Base-by-base conservation (phyloP, 1,140 invertebrate genomes). In the Polypedilum vanderplanki region DNA sequence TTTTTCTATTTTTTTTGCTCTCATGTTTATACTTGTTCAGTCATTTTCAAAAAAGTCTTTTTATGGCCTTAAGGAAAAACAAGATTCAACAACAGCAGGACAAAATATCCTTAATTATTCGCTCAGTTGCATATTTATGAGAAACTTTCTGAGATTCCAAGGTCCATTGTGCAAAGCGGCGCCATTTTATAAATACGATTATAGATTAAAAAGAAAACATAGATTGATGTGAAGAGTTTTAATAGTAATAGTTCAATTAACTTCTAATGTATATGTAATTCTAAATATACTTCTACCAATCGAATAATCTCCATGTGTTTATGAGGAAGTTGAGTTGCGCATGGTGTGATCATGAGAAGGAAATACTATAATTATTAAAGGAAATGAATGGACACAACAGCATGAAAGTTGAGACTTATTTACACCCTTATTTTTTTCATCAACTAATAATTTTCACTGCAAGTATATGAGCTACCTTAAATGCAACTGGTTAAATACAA, bases 301-400 rank as follows among this genome's bases (percentile, higher is more conserved):
- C 24, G 24, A 33, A 33, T 33, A 33, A 33, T 33, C n/a, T n/a
- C 24, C 24, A 33, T 33, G 24, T 33, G 24, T 33, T 33, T 33
- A 33, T 33, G 24, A 33, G 24, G 24, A 33, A 33, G 24, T 33
- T 33, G 24, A 33, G 24, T 33, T 33, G 24, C 24, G 24, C 24
- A 33, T 33, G 24, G 24, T 33, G 46, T 17, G 46, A 57, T 57
- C n/a, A 17, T 17, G 46, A 18, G 17, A 70, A 70, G 65, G 65
- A 70, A 70, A 70, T 70, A 70, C 65, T 22, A 20, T 70, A 70
- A 70, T 70, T 70, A 70, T 20, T 70, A 18, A 18, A 18, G 65
- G 65, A 70, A 70, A 70, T 70, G 18, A 70, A 70, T 70, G 65
- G 65, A 70, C 65, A 70, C 20, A 22, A 22, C 46, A 70, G 17